Evolutionary conservation across 1,140 invertebrate genomes (phyloP), one percentile per base, ranked within the genome.

Genomic region (Brevipalpus yothersi): DNA sequence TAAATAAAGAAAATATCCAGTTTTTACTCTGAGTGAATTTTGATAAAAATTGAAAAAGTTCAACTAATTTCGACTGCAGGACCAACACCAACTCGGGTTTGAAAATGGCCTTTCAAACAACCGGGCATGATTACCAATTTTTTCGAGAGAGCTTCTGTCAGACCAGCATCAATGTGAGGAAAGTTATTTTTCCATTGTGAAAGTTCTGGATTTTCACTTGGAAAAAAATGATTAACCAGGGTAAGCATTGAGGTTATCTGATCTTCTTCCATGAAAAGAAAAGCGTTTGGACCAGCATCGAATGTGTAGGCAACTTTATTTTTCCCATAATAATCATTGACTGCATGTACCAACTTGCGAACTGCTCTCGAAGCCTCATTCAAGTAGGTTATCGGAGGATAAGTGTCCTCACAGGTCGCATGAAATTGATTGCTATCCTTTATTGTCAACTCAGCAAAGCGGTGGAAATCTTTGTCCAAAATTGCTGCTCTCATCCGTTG

Each of bases 381-480:
- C 80, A 95, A 81, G 68, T 97, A 97, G 23, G 81, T 72, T 70
- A 82, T 83, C 0, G 95, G 93, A 7, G 95, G 95, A 76, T 80
- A 93, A 0, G 92, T 89, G 70, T 98, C 94, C 53, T 91, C 69
- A 66, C 86, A 91, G 41, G 90, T 78, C 2, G 92, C 89, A 76
- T 99, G 95, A 66, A 98, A 82, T 71, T 95, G 86, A 78, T 99
- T 98, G 57, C 90, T 95, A 67, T 99, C 95, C 67, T 81, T 81
- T 84, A 98, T 98, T 17, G 91, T 95, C 10, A 96, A 75, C 70
- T 87, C 79, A 40, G 87, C 91, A 78, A 98, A 94, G 56, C 70
- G 77, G 43, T 78, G 63, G 72, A 97, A 99, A 74, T 98, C 77
- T 68, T 77, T 83, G 0, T 78, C 66, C 41, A 74, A 58, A 57